Conservation (phyloP, 2,113 vertebrate genomes). For the Apodemus speciosus region DNA sequence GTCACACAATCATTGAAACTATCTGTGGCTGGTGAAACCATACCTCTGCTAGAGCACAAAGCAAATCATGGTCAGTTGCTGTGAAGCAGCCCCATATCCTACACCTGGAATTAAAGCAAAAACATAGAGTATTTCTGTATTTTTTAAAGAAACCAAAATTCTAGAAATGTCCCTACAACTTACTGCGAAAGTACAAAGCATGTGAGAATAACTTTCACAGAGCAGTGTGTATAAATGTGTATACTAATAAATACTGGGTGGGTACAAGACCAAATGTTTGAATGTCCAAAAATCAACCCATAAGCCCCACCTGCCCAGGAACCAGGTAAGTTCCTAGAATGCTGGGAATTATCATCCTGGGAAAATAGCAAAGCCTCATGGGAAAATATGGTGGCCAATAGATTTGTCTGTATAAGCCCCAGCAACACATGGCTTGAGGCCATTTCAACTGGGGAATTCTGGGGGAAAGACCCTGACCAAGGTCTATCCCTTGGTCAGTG, state of each 20-base stretch:
- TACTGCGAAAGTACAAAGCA: background rate
- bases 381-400: background rate
- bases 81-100: no score
- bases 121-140: background rate
- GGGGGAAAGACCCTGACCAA: background rate
- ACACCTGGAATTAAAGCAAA: no score
- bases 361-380: background rate
- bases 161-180: background rate
- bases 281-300: background rate
- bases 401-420: background rate
- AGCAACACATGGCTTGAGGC: background rate
- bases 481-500: background rate
- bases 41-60: no score
- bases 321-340: background rate
- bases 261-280: background rate
- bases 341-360: background rate
- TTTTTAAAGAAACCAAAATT: background rate
- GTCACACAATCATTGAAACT: background rate
- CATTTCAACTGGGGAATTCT: background rate
- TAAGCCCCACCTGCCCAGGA: background rate
- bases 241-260: background rate
- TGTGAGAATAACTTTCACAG: accelerated
- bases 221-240: no score
- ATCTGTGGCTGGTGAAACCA: background rate
- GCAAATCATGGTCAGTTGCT: no score